Base-by-base conservation (phyloP, 2,797 vertebrate genomes). In the Morelia viridis region DNA sequence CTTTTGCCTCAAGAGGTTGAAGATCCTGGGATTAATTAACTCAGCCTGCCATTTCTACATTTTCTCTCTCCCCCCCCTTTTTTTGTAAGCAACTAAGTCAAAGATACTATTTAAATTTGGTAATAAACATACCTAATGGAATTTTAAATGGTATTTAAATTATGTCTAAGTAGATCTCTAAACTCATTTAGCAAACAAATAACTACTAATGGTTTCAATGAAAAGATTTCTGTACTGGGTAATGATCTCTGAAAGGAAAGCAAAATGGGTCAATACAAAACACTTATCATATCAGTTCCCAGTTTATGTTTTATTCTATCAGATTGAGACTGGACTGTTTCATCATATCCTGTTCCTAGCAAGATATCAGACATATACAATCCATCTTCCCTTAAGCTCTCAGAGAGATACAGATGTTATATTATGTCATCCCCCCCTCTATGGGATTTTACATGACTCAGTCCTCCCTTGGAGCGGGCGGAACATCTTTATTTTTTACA, bases 81-180 rank as follows among this genome's bases (percentile, higher is more conserved):
- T 50, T 92, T 93, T 93, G 57, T 93, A 95, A 94, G 58, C 31
- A 92, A 0, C 88, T 85, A 64, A 90, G 89, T 94, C 91, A 84
- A 96, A 89, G 93, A 95, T 80, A 8, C 56, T 90, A 90, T 85
- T 93, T 93, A 92, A 95, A 94, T 97, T 98, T 96, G 89, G 90
- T 87, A 96, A 94, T 92, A 85, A 96, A 94, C 92, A 94, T 96
- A 96, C 93, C 91, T 96, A 97, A 97, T 97, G 91, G 92, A 95
- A 91, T 97, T 97, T 96, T 96, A 97, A 97, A 95, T 97, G 94
- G 90, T 95, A 96, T 96, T 97, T 96, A 96, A 96, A 97, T 97
- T 94, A 92, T 92, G 92, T 93, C 94, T 95, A 96, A 96, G 88
- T 95, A 95, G 96, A 96, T 96, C 92, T 96, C 57, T 84, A 95